A percentile compares a stretch with the other conserved stretches of the same genome.
These are phyloP conservation scores for Crossaster papposus DNA, from an alignment of 53 echinoderm and acorn worm species.

Conservation along the genomic window DNA sequence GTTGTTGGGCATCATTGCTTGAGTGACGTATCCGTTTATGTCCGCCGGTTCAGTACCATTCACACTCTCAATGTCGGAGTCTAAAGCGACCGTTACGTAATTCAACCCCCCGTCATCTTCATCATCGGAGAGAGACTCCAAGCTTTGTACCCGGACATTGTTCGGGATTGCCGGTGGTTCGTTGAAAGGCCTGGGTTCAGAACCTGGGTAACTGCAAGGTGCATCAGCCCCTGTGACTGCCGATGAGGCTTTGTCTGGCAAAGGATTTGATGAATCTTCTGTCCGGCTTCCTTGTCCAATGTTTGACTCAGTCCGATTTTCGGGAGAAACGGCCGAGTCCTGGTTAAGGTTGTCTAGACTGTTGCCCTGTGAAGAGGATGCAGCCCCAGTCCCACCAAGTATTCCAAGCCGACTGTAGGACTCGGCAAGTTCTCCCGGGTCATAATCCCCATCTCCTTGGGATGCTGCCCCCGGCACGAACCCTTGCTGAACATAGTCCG, in stretches of 20 bases:
- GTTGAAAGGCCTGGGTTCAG: not conserved
- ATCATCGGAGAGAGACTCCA: not conserved
- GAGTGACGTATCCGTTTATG: constrained; percentile 12
- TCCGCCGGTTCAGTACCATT: not conserved
- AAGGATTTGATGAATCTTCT: constrained; percentile 3
- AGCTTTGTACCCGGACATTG: not conserved
- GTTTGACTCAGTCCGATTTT: not conserved
- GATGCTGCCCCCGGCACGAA: constrained; percentile 4
- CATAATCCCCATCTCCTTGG: too few relatives aligned
- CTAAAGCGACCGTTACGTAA: not conserved
- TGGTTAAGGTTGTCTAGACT: not conserved
- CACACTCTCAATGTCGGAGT: not conserved
- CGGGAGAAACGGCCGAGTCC: not conserved
- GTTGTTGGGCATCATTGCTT: constrained; percentile 16
- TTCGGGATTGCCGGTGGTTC: not conserved
- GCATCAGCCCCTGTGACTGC: not conserved
- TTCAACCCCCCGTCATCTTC: not conserved
- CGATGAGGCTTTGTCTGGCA: not conserved
- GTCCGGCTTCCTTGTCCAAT: not conserved
- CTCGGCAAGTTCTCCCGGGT: not conserved
- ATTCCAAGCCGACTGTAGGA: not conserved
- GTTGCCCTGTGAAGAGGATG: not conserved
- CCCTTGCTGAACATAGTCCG: constrained; percentile 5
- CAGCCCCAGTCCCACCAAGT: not conserved
- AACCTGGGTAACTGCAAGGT: not conserved